phyloP scores from a whole-genome alignment of 2,888 invertebrate genomes.

The Drosophila putrida region DNA sequence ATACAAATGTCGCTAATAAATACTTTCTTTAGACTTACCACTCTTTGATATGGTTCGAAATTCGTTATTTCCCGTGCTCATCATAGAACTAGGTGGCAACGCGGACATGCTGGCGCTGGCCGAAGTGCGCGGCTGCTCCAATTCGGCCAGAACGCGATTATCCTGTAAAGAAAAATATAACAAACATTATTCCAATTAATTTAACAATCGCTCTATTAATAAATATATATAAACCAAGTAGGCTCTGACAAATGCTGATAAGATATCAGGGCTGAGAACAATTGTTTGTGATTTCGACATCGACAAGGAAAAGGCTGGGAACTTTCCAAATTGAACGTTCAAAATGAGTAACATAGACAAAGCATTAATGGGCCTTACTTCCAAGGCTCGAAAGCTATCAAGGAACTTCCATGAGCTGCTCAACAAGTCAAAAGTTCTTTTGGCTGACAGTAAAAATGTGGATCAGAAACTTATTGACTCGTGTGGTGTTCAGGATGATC shows the following conservation, averaged over 20 bases:
- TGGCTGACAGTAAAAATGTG: slow-evolving; percentile 41
- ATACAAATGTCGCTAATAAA: neutral
- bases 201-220: too few relatives aligned
- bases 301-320: slow-evolving; percentile 3
- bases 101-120: slow-evolving; percentile 81
- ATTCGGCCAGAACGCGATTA: slow-evolving; percentile 94
- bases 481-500: slow-evolving; percentile 44
- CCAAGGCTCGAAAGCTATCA: slow-evolving; percentile 31
- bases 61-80: slow-evolving; percentile 82
- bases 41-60: slow-evolving; percentile 84
- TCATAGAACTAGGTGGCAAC: slow-evolving; percentile 82
- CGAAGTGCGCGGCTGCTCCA: slow-evolving; percentile 91
- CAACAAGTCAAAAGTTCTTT: slow-evolving; percentile 28
- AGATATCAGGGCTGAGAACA: neutral
- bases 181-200: neutral
- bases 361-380: slow-evolving; percentile 18
- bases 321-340: slow-evolving; percentile 32
- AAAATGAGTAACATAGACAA: slow-evolving; percentile 19
- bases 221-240: slow-evolving; percentile 1
- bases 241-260: neutral
- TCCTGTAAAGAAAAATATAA: slow-evolving; percentile 84
- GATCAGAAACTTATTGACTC: slow-evolving; percentile 40
- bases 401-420: slow-evolving; percentile 38
- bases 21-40: slow-evolving; percentile 59
- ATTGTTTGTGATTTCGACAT: neutral